A percentile compares a stretch with the other conserved stretches of the same genome.
Conservation (phyloP, 2,888 invertebrate genomes). For the Trissonchulus sp. region DNA sequence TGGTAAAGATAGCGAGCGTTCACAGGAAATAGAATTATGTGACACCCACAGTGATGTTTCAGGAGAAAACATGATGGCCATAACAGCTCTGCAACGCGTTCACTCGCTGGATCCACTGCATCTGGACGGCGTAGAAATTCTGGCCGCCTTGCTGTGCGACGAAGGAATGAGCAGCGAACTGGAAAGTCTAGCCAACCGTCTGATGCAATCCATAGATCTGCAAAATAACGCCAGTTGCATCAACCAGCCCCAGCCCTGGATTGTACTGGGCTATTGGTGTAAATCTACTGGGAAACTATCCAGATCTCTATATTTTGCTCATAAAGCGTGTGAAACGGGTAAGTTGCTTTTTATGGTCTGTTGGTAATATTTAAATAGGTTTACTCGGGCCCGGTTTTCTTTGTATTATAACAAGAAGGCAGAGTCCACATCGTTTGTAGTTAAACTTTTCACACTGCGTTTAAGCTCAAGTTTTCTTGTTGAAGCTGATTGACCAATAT, state of each 20-base stretch:
- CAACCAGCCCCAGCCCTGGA: conserved; percentile 53
- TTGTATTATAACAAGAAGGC: no score
- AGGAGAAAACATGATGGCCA: conserved; percentile 25
- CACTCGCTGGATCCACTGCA: conserved; percentile 49
- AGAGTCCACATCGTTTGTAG: no score
- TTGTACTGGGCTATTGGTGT: conserved; percentile 53
- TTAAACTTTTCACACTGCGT: no score
- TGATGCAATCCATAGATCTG: conserved; percentile 40
- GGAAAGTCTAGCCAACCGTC: conserved; percentile 49
- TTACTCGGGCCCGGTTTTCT: no score
- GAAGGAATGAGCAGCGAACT: conserved; percentile 47
- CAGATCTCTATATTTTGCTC: conserved; percentile 53
- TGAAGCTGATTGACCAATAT: no score
- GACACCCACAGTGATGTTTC: no score
- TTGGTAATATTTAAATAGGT: no score
- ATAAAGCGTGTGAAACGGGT: conserved; percentile 46
- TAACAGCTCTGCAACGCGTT: conserved; percentile 40
- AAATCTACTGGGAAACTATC: conserved; percentile 46
- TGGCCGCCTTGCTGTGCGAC: conserved; percentile 48
- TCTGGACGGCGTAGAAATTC: conserved; percentile 51
- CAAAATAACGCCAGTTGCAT: conserved; percentile 22
- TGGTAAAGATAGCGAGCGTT: no score
- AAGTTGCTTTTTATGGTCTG: neutral
- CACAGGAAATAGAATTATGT: no score
- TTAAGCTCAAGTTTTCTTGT: no score